These are phyloP conservation scores for Linnaemya tessellans DNA, from an alignment of 2,888 invertebrate genomes.

Conservation along the genomic window DNA sequence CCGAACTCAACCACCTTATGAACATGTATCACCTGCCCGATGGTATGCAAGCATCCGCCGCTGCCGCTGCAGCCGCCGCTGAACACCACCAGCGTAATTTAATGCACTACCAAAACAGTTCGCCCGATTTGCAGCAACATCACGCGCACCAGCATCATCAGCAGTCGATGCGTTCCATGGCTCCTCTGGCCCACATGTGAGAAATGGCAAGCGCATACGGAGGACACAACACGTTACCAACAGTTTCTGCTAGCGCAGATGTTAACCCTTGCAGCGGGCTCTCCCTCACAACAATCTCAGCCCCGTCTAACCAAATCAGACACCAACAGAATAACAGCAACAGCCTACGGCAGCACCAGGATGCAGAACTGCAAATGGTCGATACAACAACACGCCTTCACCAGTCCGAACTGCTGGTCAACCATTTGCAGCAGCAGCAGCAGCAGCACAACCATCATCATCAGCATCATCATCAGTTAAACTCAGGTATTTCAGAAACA, in stretches of 20 bases:
- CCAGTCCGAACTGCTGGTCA: constrained; percentile 66
- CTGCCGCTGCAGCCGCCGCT: constrained; percentile 83
- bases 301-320: constrained; percentile 50
- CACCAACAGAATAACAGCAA: constrained; percentile 66
- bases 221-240: constrained; percentile 76
- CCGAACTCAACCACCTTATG: constrained; percentile 87
- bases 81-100: constrained; percentile 81
- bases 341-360: constrained; percentile 55
- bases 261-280: constrained; percentile 65
- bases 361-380: constrained; percentile 67
- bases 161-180: constrained; percentile 83
- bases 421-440: constrained; percentile 39
- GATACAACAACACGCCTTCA: constrained; percentile 66
- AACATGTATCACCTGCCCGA: constrained; percentile 88
- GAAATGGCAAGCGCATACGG: constrained; percentile 83
- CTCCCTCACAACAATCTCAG: constrained; percentile 60
- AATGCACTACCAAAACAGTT: constrained; percentile 83
- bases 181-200: constrained; percentile 84
- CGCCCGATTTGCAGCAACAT: constrained; percentile 82
- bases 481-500: constrained; percentile 58
- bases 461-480: constrained; percentile 68
- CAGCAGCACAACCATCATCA: constrained; percentile 2
- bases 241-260: constrained; percentile 71
- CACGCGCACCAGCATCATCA: constrained; percentile 82
- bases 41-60: constrained; percentile 85